phyloP scores from a whole-genome alignment of 1,140 invertebrate genomes.

The Zaprionus camerounensis region DNA sequence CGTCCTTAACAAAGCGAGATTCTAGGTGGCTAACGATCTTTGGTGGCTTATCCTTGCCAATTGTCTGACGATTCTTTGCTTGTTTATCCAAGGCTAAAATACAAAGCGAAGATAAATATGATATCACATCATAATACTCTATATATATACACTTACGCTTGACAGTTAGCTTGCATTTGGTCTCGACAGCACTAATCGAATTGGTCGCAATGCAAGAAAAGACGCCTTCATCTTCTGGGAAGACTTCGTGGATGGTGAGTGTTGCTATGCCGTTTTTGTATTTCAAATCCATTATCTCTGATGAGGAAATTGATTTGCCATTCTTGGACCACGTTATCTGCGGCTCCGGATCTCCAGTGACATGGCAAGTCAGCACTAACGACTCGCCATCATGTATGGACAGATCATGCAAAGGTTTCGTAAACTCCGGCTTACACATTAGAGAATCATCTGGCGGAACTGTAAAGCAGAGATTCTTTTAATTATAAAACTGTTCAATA shows the following conservation, averaged over 20 bases:
- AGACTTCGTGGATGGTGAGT: slow-evolving; percentile 94
- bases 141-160: slow-evolving; percentile 88
- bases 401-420: slow-evolving; percentile 88
- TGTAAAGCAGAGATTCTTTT: slow-evolving; percentile 63
- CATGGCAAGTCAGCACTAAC: slow-evolving; percentile 90
- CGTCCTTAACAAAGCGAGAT: slow-evolving; percentile 93
- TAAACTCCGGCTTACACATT: slow-evolving; percentile 94
- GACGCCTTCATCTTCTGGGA: slow-evolving; percentile 96
- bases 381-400: slow-evolving; percentile 93
- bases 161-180: slow-evolving; percentile 92
- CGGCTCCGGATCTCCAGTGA: slow-evolving; percentile 96
- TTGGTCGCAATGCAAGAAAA: slow-evolving; percentile 96
- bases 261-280: slow-evolving; percentile 95
- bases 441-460: slow-evolving; percentile 93
- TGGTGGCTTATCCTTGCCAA: slow-evolving; percentile 88
- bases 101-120: slow-evolving; percentile 19
- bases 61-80: slow-evolving; percentile 85
- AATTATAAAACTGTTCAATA: too few species aligned
- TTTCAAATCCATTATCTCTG: slow-evolving; percentile 94
- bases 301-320: slow-evolving; percentile 89
- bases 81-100: slow-evolving; percentile 87
- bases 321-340: slow-evolving; percentile 94
- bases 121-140: neutral
- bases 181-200: slow-evolving; percentile 92
- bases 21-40: slow-evolving; percentile 93